Conservation (phyloP, 1,140 invertebrate genomes). For the Aphaenogaster ashmeadi region DNA sequence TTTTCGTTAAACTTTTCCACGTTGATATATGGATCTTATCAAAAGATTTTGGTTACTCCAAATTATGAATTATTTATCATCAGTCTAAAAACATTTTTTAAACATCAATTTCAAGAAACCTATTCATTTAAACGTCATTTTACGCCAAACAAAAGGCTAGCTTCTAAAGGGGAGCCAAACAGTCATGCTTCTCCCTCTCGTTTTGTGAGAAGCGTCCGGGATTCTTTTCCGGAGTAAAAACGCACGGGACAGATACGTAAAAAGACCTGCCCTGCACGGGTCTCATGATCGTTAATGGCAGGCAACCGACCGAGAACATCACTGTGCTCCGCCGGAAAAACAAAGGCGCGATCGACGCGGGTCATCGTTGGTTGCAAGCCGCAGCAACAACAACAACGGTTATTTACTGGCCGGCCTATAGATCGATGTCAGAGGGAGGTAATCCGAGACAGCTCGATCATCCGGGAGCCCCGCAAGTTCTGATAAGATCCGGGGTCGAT, state of each 20-base stretch:
- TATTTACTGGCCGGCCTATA: slow-evolving; percentile 27
- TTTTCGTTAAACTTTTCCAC: not conserved
- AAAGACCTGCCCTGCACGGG: not conserved
- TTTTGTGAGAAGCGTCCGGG: not conserved
- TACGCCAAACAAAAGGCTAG: not conserved
- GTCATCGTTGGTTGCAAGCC: not conserved
- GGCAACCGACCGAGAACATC: slow-evolving; percentile 3
- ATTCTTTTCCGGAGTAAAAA: not conserved
- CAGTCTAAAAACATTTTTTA: not conserved
- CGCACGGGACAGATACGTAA: not conserved
- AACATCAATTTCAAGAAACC: not conserved
- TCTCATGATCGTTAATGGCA: slow-evolving; percentile 30
- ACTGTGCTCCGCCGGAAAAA: not conserved
- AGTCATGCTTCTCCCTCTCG: not conserved
- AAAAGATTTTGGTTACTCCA: slow-evolving; percentile 4
- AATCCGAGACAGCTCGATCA: slow-evolving; percentile 51
- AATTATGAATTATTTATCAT: slow-evolving; percentile 32
- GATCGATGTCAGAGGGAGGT: slow-evolving; percentile 30
- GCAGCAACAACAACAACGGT: slow-evolving; percentile 41
- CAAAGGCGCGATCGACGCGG: slow-evolving; percentile 17
- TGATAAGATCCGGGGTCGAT: slow-evolving; percentile 42
- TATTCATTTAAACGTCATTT: slow-evolving; percentile 33
- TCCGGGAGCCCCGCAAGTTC: slow-evolving; percentile 44
- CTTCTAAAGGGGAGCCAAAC: slow-evolving; percentile 1
- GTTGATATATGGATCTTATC: not conserved